These are phyloP conservation scores for Arenaria interpres DNA, from an alignment of 2,113 vertebrate genomes.

Conservation along the genomic window DNA sequence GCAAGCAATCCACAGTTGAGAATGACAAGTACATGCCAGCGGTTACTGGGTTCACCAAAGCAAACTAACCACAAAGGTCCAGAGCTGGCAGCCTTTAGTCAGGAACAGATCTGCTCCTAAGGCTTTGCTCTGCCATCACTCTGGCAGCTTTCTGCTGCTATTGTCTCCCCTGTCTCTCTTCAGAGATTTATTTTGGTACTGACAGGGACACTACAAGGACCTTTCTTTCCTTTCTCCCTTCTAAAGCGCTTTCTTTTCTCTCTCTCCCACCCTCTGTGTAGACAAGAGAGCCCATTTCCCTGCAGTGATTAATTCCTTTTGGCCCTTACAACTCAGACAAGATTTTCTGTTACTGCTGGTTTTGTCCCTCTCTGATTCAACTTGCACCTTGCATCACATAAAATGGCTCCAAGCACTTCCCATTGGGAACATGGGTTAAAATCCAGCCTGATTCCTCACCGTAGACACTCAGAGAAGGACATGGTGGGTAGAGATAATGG, in stretches of 20 bases:
- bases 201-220: not conserved
- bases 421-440: not conserved
- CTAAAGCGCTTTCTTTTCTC: not conserved
- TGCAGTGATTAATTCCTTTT: conserved; percentile 1
- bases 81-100: conserved; percentile 10
- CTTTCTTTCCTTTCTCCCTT: not conserved
- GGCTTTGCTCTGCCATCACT: not conserved
- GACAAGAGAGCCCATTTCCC: not conserved
- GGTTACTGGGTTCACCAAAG: conserved; percentile 15
- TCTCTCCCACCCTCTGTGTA: not conserved
- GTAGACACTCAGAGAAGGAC: not conserved
- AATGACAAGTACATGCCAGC: conserved; percentile 3
- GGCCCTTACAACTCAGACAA: not conserved
- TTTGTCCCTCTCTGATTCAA: conserved; percentile 1
- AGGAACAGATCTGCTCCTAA: not conserved
- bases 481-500: not conserved
- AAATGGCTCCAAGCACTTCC: not conserved
- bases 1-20: not conserved
- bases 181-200: conserved; percentile 22
- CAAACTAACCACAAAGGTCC: conserved; percentile 25
- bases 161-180: not conserved
- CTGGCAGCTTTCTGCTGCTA: not conserved
- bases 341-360: not conserved
- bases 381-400: not conserved
- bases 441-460: not conserved